Evolutionary conservation across 2,113 vertebrate species (phyloP).

Genomic region (Pongo pygmaeus): DNA sequence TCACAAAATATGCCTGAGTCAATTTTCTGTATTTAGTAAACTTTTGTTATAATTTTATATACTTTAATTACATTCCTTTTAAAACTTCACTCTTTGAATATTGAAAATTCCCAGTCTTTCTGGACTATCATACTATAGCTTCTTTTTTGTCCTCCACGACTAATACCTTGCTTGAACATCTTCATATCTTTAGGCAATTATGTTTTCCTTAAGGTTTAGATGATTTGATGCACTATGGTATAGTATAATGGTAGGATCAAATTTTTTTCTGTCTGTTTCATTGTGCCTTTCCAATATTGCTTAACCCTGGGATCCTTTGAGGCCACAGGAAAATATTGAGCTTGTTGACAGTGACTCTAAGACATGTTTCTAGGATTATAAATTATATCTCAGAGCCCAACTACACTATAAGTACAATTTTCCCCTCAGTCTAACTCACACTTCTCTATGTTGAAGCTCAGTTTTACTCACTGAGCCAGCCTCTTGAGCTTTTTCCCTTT

Average conservation of each 20-base stretch:
- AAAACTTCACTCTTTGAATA: background rate
- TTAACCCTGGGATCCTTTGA: background rate
- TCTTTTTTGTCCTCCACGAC: background rate
- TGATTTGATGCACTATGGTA: background rate
- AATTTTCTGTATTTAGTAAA: background rate
- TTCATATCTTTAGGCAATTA: background rate
- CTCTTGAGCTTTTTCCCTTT: background rate
- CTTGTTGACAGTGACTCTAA: background rate
- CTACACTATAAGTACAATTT: background rate
- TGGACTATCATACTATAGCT: background rate
- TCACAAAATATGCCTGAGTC: background rate
- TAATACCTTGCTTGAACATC: background rate
- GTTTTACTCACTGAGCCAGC: background rate
- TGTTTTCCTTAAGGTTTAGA: background rate
- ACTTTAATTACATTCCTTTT: background rate
- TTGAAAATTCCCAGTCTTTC: background rate
- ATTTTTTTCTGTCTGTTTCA: background rate
- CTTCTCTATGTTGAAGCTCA: background rate
- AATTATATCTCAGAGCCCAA: background rate
- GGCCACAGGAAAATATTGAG: background rate
- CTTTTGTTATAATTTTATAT: background rate
- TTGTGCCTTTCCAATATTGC: background rate
- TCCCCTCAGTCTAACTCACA: background rate
- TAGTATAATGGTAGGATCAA: background rate
- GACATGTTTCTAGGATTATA: background rate